Base-by-base conservation (phyloP, 2,797 vertebrate species). In the Margarornis squamiger region DNA sequence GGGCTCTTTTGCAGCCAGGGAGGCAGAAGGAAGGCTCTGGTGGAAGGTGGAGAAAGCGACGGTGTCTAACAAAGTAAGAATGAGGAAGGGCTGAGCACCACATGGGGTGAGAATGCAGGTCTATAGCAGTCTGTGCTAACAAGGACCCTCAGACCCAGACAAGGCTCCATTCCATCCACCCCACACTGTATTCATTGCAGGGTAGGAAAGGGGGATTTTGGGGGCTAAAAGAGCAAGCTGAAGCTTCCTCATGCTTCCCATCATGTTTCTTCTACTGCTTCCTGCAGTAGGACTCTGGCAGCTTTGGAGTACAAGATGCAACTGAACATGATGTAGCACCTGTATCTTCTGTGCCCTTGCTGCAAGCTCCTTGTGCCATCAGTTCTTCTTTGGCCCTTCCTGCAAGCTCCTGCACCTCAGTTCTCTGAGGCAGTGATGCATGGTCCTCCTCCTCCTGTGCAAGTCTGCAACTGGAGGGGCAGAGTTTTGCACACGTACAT, bases 121-220 rank as follows among this genome's bases (percentile, higher is more conserved):
- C 27, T 58, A 30, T 14, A 58, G 29, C 29, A 46, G 16, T 24
- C 26, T 58, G 54, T 85, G 48, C 54, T 92, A 71, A 70, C 11
- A 17, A 38, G 22, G 29, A 13, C 12, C 39, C 34, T 81, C 39
- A 63, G 49, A 49, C 20, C 9, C 3, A 3, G 51, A 29, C n/a
- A 29, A 0, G 2, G 22, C 26, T 67, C 22, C 9, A 8, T 54
- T 65, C 49, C 20, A 15, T 77, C 21, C 14, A 41, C 9, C 3
- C 6, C 51, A 14, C 8, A 10, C 14, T 55, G 5, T 24, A 39
- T 58, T 63, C 16, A 49, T 30, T 81, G 30, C 34, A 49, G 34
- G 9, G 15, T 21, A 54, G 54, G 32, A 89, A 81, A 63, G 23
- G 4, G 27, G 29, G 14, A 63, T 34, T 68, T 19, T 7, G 24